Evolutionary conservation across 2,797 vertebrate species (phyloP).

Genomic region (Masticophis lateralis): DNA sequence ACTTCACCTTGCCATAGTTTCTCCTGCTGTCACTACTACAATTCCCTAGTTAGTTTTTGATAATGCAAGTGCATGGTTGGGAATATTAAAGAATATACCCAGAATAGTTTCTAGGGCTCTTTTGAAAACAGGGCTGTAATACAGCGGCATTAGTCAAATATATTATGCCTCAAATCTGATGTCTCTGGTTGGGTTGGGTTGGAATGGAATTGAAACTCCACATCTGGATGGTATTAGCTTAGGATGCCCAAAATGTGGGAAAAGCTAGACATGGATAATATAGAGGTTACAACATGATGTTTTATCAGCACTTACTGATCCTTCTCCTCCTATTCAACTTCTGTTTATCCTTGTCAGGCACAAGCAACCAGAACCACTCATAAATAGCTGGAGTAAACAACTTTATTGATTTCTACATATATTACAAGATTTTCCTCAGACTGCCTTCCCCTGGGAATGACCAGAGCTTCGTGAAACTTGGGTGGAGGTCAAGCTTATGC

Average conservation of each 20-base stretch:
- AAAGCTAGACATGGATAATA: constrained; percentile 39
- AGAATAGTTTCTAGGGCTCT: constrained; percentile 64
- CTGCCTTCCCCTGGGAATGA: background rate
- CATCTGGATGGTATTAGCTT: background rate
- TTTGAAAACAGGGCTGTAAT: background rate
- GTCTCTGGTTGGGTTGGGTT: constrained; percentile 57
- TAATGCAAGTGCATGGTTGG: constrained; percentile 52
- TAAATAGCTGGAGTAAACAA: background rate
- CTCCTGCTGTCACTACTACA: constrained; percentile 38
- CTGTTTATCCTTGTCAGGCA: constrained; percentile 33
- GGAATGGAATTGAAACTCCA: background rate
- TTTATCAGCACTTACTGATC: constrained; percentile 54
- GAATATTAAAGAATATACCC: constrained; percentile 44
- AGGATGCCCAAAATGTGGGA: constrained; percentile 36
- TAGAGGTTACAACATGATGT: constrained; percentile 63
- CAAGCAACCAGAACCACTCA: background rate
- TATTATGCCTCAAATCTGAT: constrained; percentile 45
- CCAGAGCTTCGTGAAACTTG: background rate
- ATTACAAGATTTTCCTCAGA: background rate
- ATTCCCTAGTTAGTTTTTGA: constrained; percentile 58
- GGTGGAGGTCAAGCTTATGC: background rate
- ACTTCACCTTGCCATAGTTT: constrained; percentile 44
- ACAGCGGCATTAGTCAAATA: background rate
- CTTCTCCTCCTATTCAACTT: constrained; percentile 26
- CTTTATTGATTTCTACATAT: background rate